Evolutionary conservation across 2,113 vertebrate genomes (phyloP).

Genomic region (Pituophis catenifer): DNA sequence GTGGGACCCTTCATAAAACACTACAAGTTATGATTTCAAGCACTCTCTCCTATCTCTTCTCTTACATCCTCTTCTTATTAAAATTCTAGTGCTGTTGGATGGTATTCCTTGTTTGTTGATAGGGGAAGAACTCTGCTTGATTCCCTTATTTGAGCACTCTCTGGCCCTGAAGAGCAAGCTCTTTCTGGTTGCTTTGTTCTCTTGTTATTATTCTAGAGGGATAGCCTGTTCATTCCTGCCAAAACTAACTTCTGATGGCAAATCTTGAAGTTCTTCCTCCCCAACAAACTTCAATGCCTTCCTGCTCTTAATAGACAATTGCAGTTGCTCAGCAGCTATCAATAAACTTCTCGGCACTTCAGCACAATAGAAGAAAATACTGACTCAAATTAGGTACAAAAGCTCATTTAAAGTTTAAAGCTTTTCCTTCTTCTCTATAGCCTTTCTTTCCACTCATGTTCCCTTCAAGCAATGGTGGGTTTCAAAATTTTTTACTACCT

Average conservation of each 20-base stretch:
- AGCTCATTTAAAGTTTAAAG: neutral
- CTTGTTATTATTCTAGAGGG: neutral
- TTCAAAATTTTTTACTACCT: too few relatives aligned
- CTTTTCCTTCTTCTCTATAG: neutral
- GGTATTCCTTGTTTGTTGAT: neutral
- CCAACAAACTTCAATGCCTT: neutral
- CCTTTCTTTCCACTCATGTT: neutral
- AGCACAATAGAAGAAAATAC: neutral
- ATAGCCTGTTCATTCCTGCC: neutral
- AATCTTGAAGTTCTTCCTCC: neutral
- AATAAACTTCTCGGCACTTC: neutral
- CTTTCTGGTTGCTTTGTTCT: neutral
- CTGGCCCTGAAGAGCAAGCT: neutral
- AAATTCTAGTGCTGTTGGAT: neutral
- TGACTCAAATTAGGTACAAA: neutral
- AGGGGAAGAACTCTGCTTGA: neutral
- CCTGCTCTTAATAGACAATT: neutral
- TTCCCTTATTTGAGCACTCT: neutral
- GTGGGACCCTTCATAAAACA: neutral
- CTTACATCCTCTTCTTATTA: neutral
- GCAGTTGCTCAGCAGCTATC: neutral
- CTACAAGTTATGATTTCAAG: neutral
- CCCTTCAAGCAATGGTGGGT: neutral
- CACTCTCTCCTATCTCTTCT: neutral
- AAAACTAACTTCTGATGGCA: neutral